phyloP scores from a whole-genome alignment of 2,888 invertebrate genomes.

The Amphipyra berbera region DNA sequence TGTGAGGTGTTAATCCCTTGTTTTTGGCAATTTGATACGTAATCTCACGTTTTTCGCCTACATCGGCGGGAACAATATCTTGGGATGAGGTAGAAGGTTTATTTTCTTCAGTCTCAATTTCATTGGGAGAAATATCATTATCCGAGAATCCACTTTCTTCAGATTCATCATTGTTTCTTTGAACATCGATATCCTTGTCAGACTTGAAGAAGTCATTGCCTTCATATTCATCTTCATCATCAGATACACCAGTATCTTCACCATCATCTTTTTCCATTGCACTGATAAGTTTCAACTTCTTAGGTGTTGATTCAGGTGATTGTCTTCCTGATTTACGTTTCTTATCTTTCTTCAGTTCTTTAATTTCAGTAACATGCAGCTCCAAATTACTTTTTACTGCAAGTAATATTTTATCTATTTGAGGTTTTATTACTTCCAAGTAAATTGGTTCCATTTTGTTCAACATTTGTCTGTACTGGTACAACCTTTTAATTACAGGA shows the following conservation, averaged over 20 bases:
- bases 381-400: constrained; percentile 85
- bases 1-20: constrained; percentile 96
- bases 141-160: constrained; percentile 85
- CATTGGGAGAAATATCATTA: constrained; percentile 74
- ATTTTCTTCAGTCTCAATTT: constrained; percentile 73
- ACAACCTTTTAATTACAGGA: constrained; percentile 96
- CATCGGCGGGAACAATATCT: constrained; percentile 71
- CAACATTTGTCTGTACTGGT: constrained; percentile 94
- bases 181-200: constrained; percentile 57
- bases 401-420: constrained; percentile 91
- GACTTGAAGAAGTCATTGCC: constrained; percentile 77
- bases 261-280: constrained; percentile 81
- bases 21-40: constrained; percentile 99
- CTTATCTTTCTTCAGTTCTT: constrained; percentile 61
- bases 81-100: constrained; percentile 77
- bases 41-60: constrained; percentile 93
- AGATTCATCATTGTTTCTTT: constrained; percentile 76
- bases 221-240: constrained; percentile 82
- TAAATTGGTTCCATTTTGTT: constrained; percentile 93
- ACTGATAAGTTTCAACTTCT: constrained; percentile 83
- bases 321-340: constrained; percentile 77
- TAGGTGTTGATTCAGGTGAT: constrained; percentile 69
- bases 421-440: constrained; percentile 91
- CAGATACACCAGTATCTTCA: constrained; percentile 83
- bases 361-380: constrained; percentile 69